Conservation (phyloP, 2,888 invertebrate species). For the Lepidochrysops patricia region DNA sequence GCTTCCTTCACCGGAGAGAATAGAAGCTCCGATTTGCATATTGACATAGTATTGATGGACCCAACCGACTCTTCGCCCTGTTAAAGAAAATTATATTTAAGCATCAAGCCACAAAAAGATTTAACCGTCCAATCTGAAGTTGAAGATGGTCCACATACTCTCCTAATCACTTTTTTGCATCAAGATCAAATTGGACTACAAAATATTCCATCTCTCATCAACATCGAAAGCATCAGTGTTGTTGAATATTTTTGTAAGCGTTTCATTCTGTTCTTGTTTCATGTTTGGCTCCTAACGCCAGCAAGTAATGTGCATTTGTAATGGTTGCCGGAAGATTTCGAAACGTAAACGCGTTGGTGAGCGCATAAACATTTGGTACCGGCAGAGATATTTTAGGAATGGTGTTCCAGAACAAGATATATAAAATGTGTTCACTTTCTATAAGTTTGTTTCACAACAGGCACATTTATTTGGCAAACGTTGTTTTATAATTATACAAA, state of each 20-base stretch:
- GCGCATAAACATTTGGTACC: conserved; percentile 62
- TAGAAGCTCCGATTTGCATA: conserved; percentile 92
- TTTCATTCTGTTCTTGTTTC: conserved; percentile 10
- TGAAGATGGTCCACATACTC: too few relatives aligned
- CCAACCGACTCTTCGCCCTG: conserved; percentile 84
- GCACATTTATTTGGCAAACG: background rate
- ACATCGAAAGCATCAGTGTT: background rate
- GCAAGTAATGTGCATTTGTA: conserved; percentile 24
- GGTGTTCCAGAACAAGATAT: conserved; percentile 29
- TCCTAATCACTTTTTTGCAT: background rate
- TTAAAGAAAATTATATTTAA: too few relatives aligned
- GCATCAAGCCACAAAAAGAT: too few relatives aligned
- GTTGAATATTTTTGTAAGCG: conserved; percentile 15
- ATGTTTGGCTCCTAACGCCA: conserved; percentile 12
- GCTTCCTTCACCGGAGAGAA: conserved; percentile 93
- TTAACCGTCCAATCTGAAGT: background rate
- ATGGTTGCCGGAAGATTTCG: conserved; percentile 54
- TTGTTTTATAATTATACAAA: too few relatives aligned
- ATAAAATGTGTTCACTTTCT: conserved; percentile 11
- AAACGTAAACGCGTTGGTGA: conserved; percentile 50
- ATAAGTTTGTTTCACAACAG: background rate
- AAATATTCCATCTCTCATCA: background rate
- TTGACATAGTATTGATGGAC: conserved; percentile 87
- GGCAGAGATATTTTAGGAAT: conserved; percentile 46
- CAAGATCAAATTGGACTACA: background rate